A percentile compares a stretch with the other conserved stretches of the same genome.
These are phyloP conservation scores for Drosophila antonietae DNA, from an alignment of 2,888 invertebrate genomes.

Conservation along the genomic window DNA sequence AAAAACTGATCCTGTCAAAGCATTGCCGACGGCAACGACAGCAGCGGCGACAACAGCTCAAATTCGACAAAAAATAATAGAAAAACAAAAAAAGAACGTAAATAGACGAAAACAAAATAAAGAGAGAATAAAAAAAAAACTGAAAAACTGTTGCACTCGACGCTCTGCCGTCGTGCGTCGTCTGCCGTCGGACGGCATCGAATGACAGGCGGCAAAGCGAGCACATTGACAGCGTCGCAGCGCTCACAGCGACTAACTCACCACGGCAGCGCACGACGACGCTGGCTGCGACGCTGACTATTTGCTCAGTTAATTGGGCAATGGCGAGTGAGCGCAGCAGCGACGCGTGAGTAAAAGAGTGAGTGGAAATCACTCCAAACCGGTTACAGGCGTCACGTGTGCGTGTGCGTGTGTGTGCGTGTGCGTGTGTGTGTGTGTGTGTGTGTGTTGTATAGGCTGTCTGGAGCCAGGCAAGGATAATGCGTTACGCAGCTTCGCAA, in stretches of 20 bases:
- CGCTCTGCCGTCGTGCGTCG: conserved; percentile 45
- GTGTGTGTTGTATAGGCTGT: conserved; percentile 33
- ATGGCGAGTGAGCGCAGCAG: conserved; percentile 41
- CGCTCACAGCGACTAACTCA: conserved; percentile 48
- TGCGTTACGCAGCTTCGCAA: conserved; percentile 50
- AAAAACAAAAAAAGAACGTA: not conserved
- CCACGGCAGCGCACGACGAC: conserved; percentile 63
- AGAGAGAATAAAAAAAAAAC: not conserved
- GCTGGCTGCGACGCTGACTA: conserved; percentile 45
- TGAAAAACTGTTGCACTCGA: conserved; percentile 41
- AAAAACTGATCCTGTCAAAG: conserved; percentile 41
- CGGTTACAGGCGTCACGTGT: conserved; percentile 47
- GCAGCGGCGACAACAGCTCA: conserved; percentile 1
- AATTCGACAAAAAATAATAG: not conserved
- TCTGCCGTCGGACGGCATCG: conserved; percentile 48
- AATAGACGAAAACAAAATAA: conserved; percentile 2
- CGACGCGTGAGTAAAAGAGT: conserved; percentile 33
- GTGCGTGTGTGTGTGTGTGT: not conserved
- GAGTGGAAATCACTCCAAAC: conserved; percentile 61
- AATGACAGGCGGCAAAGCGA: conserved; percentile 37
- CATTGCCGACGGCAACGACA: conserved; percentile 40
- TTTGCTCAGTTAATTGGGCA: conserved; percentile 72
- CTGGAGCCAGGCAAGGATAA: conserved; percentile 66
- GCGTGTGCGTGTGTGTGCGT: not conserved
- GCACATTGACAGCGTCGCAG: conserved; percentile 11